Evolutionary conservation across 2,888 invertebrate genomes (phyloP).

Genomic region (Tryphoninae sp.): DNA sequence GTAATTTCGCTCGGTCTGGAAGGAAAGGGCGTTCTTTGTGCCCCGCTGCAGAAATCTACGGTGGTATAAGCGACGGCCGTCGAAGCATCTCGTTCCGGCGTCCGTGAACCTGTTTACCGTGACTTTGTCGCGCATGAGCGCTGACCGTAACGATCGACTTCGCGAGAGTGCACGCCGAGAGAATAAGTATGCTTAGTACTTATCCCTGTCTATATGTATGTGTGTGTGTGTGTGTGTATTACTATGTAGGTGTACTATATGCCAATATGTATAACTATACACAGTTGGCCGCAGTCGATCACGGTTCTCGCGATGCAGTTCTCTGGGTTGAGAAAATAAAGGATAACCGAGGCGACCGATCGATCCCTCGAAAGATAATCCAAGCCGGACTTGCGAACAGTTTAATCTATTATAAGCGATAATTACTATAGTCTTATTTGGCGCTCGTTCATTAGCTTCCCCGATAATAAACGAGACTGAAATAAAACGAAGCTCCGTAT

Average conservation of each 20-base stretch:
- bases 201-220: background rate
- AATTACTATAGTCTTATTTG: conserved; percentile 16
- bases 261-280: background rate
- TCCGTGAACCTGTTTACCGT: conserved; percentile 67
- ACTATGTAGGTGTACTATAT: conserved; percentile 11
- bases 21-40: conserved; percentile 66
- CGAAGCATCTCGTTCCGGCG: conserved; percentile 59
- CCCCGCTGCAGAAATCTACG: conserved; percentile 37
- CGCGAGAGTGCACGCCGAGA: conserved; percentile 52
- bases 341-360: conserved; percentile 36
- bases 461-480: conserved; percentile 40
- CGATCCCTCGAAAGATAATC: conserved; percentile 60
- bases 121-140: conserved; percentile 67
- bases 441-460: conserved; percentile 48
- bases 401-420: conserved; percentile 39
- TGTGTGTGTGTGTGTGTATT: conserved; percentile 9
- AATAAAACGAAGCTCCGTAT: conserved; percentile 1
- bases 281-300: conserved; percentile 50
- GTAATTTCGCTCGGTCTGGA: conserved; percentile 59
- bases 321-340: conserved; percentile 47
- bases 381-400: conserved; percentile 53
- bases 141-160: conserved; percentile 67
- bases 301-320: conserved; percentile 39
- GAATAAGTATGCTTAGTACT: conserved; percentile 42
- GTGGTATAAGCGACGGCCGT: conserved; percentile 20